These are phyloP conservation scores for Myopa testacea DNA, from an alignment of 2,888 invertebrate genomes.

Conservation along the genomic window DNA sequence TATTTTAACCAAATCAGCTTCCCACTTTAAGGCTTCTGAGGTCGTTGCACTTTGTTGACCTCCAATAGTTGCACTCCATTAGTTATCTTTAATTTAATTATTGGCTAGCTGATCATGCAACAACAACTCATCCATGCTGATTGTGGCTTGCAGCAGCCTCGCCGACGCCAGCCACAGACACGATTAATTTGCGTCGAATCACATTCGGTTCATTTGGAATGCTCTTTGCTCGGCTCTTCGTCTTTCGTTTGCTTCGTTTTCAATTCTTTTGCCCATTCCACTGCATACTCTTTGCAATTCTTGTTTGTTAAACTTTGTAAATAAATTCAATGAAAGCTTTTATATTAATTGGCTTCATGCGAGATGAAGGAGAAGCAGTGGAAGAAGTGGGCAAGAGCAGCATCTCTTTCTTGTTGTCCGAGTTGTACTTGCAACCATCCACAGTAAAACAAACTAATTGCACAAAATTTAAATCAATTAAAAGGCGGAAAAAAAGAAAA, in stretches of 20 bases:
- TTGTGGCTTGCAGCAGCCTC: background rate
- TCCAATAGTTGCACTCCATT: conserved; percentile 22
- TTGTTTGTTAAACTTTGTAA: background rate
- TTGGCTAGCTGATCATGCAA: conserved; percentile 21
- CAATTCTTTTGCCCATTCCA: no score
- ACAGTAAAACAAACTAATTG: background rate
- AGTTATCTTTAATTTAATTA: conserved; percentile 21
- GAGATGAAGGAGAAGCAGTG: background rate
- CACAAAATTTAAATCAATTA: background rate
- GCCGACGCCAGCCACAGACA: background rate
- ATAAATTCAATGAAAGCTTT: conserved; percentile 29
- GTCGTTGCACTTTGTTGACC: background rate
- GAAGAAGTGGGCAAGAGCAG: background rate
- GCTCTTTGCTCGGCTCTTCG: no score
- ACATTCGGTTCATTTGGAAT: background rate
- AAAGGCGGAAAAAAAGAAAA: background rate
- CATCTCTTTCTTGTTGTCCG: background rate
- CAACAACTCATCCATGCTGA: background rate
- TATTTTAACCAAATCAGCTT: no score
- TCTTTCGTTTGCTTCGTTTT: background rate
- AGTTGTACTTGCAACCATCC: background rate
- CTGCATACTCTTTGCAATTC: background rate
- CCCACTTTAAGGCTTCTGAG: no score
- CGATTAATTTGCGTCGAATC: conserved; percentile 6
- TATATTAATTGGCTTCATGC: conserved; percentile 14